A percentile compares a stretch with the other conserved stretches of the same genome.
Evolutionary conservation across 2,797 vertebrate genomes (phyloP).

Genomic region (Fistularia tabacaria): DNA sequence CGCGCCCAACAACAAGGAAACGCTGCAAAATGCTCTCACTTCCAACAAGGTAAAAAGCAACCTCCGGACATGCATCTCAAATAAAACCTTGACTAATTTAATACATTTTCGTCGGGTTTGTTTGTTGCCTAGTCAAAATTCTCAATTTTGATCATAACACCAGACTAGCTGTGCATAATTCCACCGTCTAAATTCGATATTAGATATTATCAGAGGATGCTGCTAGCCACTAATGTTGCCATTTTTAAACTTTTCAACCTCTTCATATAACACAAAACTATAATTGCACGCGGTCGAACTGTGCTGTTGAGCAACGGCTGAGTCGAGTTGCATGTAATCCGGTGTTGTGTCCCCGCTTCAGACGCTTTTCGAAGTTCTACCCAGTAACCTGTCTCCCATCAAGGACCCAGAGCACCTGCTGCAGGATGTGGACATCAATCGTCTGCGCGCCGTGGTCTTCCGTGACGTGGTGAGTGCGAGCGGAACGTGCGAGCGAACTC

Average conservation of each 20-base stretch:
- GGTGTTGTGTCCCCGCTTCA: conserved; percentile 64
- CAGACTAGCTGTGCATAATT: no score
- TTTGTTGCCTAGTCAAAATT: no score
- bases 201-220: no score
- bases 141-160: no score
- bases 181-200: no score
- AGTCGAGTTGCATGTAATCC: conserved; percentile 31
- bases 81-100: neutral
- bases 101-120: no score
- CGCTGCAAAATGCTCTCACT: conserved; percentile 71
- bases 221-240: no score
- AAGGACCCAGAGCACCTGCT: conserved; percentile 95
- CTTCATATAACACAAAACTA: no score
- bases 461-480: conserved; percentile 90
- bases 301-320: neutral
- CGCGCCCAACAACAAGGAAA: conserved; percentile 80
- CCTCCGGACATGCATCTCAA: neutral
- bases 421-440: conserved; percentile 98
- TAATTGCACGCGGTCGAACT: neutral
- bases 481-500: neutral
- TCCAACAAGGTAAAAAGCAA: conserved; percentile 79
- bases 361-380: conserved; percentile 82
- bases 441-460: conserved; percentile 94
- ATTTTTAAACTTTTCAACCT: no score
- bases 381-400: conserved; percentile 85